Evolutionary conservation across 2,797 vertebrate genomes (phyloP), one percentile per base, ranked within the genome.

Genomic region (Pelochelys cantorii): DNA sequence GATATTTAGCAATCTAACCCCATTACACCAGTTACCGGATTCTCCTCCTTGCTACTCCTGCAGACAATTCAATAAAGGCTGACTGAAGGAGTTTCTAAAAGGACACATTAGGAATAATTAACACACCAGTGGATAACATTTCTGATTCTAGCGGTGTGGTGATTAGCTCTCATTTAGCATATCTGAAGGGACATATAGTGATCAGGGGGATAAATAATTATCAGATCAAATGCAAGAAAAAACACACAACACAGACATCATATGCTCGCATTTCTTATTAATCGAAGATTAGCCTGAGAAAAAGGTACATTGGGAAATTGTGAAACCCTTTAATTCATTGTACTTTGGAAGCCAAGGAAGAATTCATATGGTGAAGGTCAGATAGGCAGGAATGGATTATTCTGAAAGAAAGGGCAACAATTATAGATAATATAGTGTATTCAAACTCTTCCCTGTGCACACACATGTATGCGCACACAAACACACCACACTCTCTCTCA

Each of bases 1-100:
- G 81, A 87, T 82, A 94, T 91, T 95, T 81, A 96, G 89, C 89
- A 86, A 96, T 94, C 92, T 93, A 91, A 94, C 93, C 93, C 79
- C 82, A 90, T 59, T 93, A 80, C 85, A 89, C 57, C 65, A 87
- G 78, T 81, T 91, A 94, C 87, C 65, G 86, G 85, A 84, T 90
- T 96, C 84, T 84, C 65, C 92, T 95, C 5, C 0, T 84, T 96
- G 89, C 81, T 90, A 60, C 10, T 15, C 93, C 88, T 4, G 1
- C 59, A 95, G 96, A 94, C 60, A 92, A 93, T 90, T 94, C 89
- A 93, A 94, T 96, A 84, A 83, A 88, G 88, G 78, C 94, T 93
- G 97, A 96, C 55, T 82, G 93, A 95, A 0, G 6, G 90, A 78
- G 83, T 92, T 95, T 95, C 94, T 84, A 89, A 94, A 97, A 96